Base-by-base conservation (phyloP, 2,888 invertebrate genomes). In the Melanchra persicariae region DNA sequence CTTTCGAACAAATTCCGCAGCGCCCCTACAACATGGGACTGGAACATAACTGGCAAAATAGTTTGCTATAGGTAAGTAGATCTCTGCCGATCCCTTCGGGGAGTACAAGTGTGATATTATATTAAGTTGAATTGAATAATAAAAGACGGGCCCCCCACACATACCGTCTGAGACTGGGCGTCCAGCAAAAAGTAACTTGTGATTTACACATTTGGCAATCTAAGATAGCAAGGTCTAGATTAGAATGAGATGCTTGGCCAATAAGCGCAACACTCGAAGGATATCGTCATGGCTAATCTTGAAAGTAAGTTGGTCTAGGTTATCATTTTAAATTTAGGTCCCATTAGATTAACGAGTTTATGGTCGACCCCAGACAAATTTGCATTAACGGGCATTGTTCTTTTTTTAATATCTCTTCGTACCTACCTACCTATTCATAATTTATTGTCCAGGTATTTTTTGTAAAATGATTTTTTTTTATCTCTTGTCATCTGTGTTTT, bases 261-360 rank as follows among this genome's bases (percentile, higher is more conserved):
- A 62, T 22, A 24, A 37, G 22, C 40, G n/a, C 45, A n/a, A n/a
- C 12, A n/a, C 54, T 40, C 54, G 22, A 40, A 61, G 22, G 45
- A 62, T 47, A 61, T 71, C 37, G 15, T 24, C 12, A 30, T 24
- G 40, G 12, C 2, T 63, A 26, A 43, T 24, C 19, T 49, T 71
- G 17, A 43, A 49, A n/a, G 8, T n/a, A 34, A 45, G 9, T 70
- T 24, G 51, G 49, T 43, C 70, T 59, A 70, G 49, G 58, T 45
- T 37, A 54, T 66, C 3, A 34, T 3, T 30, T 1, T 17, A 10
- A 24, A 19, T 12, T 34, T 34, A 34, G 34, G 34, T 22, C 12
- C 17, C 5, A 24, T 34, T 34, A 34, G 9, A 34, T 30, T 5
- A 30, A 30, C 30, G 30, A 30, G 30, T 30, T 3, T 30, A 30